Evolutionary conservation across 2,888 invertebrate genomes (phyloP).

Genomic region (Eristalis intricaria): DNA sequence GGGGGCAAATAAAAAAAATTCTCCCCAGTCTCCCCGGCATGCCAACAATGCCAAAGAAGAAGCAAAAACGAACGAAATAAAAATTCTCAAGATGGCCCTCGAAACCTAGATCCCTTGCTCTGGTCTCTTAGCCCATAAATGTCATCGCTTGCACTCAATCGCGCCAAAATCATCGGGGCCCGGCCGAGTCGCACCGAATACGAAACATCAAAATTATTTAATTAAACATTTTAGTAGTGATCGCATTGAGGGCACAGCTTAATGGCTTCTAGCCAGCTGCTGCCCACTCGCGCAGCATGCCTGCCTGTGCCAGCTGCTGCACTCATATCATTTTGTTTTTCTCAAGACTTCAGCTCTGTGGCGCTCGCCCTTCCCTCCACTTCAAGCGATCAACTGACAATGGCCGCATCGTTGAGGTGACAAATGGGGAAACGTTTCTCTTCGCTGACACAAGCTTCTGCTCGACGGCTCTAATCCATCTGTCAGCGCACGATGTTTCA

Average conservation of each 20-base stretch:
- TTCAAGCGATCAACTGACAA: background rate
- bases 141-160: conserved; percentile 31
- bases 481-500: conserved; percentile 23
- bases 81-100: conserved; percentile 34
- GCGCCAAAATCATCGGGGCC: background rate
- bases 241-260: conserved; percentile 55
- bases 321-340: conserved; percentile 9
- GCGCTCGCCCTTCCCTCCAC: background rate
- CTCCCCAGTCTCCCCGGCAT: background rate
- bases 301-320: conserved; percentile 42
- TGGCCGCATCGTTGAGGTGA: conserved; percentile 26
- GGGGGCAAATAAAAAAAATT: background rate
- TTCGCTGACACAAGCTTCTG: background rate
- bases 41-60: background rate
- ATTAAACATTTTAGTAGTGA: conserved; percentile 47
- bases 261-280: conserved; percentile 50
- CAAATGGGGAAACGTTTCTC: conserved; percentile 35
- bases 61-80: background rate
- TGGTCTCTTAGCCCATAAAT: conserved; percentile 58
- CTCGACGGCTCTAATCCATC: conserved; percentile 18
- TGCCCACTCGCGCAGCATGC: conserved; percentile 31
- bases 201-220: conserved; percentile 19
- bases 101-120: conserved; percentile 60
- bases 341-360: too few relatives aligned
- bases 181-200: background rate